Evolutionary conservation across 2,113 vertebrate genomes (phyloP).

Genomic region (Calidris pugnax): DNA sequence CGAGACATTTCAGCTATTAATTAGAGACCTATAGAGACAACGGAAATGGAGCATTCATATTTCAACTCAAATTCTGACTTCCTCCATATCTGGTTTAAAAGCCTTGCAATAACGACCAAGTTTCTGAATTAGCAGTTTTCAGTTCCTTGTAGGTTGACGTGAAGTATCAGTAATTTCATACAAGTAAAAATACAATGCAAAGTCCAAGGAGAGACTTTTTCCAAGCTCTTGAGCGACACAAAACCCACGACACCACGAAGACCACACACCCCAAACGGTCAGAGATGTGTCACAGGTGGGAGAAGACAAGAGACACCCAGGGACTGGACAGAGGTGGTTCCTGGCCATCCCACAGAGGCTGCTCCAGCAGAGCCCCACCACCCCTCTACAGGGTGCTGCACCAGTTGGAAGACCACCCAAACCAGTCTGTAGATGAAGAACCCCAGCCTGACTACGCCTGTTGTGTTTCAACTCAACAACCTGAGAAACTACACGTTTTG

Average conservation of each 20-base stretch:
- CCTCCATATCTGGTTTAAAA: not conserved
- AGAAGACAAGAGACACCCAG: not conserved
- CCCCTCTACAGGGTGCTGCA: rapidly evolving
- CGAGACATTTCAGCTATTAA: not conserved
- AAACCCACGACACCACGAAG: not conserved
- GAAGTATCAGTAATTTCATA: not conserved
- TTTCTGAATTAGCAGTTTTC: not conserved
- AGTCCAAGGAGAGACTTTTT: not conserved
- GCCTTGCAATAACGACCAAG: not conserved
- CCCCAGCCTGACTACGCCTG: not conserved
- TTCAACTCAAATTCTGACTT: not conserved
- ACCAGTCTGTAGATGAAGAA: not conserved
- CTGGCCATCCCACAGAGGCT: not conserved
- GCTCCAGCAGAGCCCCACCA: not conserved
- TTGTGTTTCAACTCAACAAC: rapidly evolving
- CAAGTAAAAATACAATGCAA: not conserved
- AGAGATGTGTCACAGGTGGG: not conserved
- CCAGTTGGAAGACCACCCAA: not conserved
- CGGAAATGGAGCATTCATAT: rapidly evolving
- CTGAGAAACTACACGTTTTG: not conserved
- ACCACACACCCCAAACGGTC: not conserved
- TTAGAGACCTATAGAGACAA: not conserved
- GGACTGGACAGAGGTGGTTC: not conserved
- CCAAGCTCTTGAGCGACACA: not conserved
- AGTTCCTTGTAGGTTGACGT: not conserved